phyloP scores from a whole-genome alignment of 2,797 vertebrate genomes.

The Monodelphis domestica region DNA sequence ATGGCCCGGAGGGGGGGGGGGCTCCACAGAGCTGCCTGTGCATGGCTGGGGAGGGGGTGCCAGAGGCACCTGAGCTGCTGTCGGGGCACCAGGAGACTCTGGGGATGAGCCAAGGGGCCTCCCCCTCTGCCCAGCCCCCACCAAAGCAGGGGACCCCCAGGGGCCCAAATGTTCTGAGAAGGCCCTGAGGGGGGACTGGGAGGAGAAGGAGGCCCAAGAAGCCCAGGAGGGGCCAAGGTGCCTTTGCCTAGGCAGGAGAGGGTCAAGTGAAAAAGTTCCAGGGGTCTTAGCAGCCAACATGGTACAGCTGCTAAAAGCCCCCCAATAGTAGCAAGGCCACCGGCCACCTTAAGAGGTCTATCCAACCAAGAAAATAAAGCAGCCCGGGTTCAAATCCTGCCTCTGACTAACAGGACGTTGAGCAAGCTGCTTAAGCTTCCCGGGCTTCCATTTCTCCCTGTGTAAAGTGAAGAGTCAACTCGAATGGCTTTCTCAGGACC shows the following conservation, averaged over 20 bases:
- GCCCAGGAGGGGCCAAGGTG: neutral
- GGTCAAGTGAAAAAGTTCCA: neutral
- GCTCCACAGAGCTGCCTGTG: conserved; percentile 17
- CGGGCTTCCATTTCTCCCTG: neutral
- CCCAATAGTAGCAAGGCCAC: neutral
- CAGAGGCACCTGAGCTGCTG: conserved; percentile 31
- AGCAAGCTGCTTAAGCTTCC: neutral
- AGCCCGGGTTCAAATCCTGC: neutral
- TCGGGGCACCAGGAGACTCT: too few relatives aligned
- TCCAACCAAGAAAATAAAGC: neutral
- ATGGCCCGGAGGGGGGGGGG: conserved; percentile 67
- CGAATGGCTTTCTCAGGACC: neutral
- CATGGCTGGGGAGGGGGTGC: conserved; percentile 61
- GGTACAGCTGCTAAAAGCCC: neutral
- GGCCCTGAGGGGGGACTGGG: neutral
- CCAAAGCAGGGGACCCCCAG: too few relatives aligned
- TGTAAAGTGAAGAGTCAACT: neutral
- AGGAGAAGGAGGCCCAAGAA: neutral
- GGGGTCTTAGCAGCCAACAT: neutral
- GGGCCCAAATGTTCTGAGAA: too few relatives aligned
- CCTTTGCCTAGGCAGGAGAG: conserved; percentile 8
- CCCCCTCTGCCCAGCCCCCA: too few relatives aligned
- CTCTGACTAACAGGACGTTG: neutral
- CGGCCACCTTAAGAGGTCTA: neutral
- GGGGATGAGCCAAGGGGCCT: too few relatives aligned